Evolutionary conservation across 2,797 vertebrate species (phyloP), one percentile per base, ranked within the genome.

Genomic region (Loriculus beryllinus): DNA sequence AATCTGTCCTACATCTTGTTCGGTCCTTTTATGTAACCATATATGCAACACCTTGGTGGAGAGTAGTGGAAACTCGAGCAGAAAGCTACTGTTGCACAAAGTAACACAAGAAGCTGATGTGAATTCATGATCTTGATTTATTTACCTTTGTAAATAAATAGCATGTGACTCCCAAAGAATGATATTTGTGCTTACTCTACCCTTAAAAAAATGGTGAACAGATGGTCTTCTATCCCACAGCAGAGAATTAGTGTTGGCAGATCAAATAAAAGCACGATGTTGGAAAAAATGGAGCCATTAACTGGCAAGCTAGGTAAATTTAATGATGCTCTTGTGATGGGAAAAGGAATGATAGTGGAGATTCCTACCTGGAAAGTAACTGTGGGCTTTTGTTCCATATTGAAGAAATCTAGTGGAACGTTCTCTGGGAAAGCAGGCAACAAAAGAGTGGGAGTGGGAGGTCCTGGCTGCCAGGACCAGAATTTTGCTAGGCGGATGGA

Each of bases 1-100:
- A 80, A 95, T 94, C 92, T 96, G 93, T 81, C 96, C 95, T 84
- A 91, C 85, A 92, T 93, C 92, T 97, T 67, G 28, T 85, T 72
- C 18, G 15, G 85, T 63, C 69, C 77, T 86, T 91, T 96, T 86
- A 83, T 90, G 91, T 93, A 97, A 96, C 90, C 82, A 64, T 84
- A 76, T 42, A 94, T 25, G 82, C 87, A 90, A 70, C 72, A 64
- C 77, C 82, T 93, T 18, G 23, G 70, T 86, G 80, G 67, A 87
- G 67, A 52, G 72, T 28, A 76, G 82, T 60, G 85, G 95, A 97
- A 96, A 94, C 91, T 82, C 17, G 93, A 84, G 87, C 74, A 84
- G 82, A 93, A 94, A 96, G 87, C 76, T 93, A 79, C 89, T 60
- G 89, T 90, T 92, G 92, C 93, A 88, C 80, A 60, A 77, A 90